Evolutionary conservation across 2,888 invertebrate genomes (phyloP), one percentile per base, ranked within the genome.

Genomic region (Keiferia lycopersicella): DNA sequence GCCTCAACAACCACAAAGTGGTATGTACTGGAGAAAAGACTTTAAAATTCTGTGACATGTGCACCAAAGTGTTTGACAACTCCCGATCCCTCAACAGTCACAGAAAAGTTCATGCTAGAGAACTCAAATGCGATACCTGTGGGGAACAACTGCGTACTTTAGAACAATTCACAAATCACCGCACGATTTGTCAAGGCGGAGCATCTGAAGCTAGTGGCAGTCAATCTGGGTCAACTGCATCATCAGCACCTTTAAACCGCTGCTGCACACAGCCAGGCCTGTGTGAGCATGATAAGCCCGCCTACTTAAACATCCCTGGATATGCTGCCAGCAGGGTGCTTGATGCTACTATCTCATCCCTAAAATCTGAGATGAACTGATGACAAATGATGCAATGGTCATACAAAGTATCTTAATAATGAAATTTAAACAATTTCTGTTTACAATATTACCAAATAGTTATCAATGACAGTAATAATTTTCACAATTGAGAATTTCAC

Each of bases 31-130:
- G 92, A 48, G 92, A 92, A 69, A 92, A 91, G 72, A 84, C 87
- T 64, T 79, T 92, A 63, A 92, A 92, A 72, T 92, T 86, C 75
- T 92, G 92, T 79, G 92, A 92, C 82, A 92, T 92, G 92, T 92
- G 92, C 75, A 86, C 91, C 64, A 92, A 92, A 80, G 92, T 92
- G 45, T 92, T 92, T 83, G 92, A 92, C 72, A 92, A 92, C 75
- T 92, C 92, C 62, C 85, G 92, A 74, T 92, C 92, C 48, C 78
- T 92, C 50, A 92, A 92, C 74, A 92, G 92, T 76, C 92, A 92
- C 81, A 91, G 91, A 72, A 92, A 92, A 75, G 91, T 92, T 66
- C 92, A 92, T 81, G 91, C 92, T 61, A 84, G 92, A 73, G 92
- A 92, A 77, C 77, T 92, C 61, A 92, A 92, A 70, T 92, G 92